Conservation (phyloP, 1,140 invertebrate species). For the Euglossa dilemma region DNA sequence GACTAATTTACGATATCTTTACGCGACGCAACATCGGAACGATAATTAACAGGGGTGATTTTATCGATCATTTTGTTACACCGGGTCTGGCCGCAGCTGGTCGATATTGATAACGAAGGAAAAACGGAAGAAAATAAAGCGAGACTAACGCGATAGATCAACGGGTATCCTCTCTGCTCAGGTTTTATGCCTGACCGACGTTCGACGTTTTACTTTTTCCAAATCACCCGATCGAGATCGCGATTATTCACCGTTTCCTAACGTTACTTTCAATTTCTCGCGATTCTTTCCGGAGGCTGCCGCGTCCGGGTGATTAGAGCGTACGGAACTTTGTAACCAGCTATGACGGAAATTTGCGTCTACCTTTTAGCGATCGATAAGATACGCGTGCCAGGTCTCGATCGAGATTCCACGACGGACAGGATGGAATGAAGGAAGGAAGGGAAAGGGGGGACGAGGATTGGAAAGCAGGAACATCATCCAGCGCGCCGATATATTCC, state of each 20-base stretch:
- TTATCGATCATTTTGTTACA: neutral
- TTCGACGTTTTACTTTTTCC: too few relatives aligned
- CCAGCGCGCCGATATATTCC: neutral
- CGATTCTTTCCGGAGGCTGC: too few relatives aligned
- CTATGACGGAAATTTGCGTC: too few relatives aligned
- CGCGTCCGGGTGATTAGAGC: too few relatives aligned
- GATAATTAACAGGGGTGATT: slow-evolving; percentile 19
- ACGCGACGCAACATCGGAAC: neutral
- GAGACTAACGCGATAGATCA: neutral
- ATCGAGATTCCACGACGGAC: too few relatives aligned
- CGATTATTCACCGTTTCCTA: too few relatives aligned
- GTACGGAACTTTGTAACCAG: too few relatives aligned
- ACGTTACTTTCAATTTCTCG: too few relatives aligned
- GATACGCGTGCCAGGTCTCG: too few relatives aligned
- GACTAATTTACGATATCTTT: slow-evolving; percentile 21
- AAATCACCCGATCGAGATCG: too few relatives aligned
- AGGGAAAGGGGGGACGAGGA: neutral
- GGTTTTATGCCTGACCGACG: neutral
- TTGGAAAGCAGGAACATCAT: neutral
- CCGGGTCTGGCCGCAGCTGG: neutral
- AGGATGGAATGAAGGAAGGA: too few relatives aligned
- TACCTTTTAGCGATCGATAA: too few relatives aligned
- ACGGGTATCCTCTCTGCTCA: neutral
- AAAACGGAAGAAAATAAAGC: neutral
- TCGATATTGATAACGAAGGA: neutral